Base-by-base conservation (phyloP, 2,888 invertebrate species). In the Andrena fulva region DNA sequence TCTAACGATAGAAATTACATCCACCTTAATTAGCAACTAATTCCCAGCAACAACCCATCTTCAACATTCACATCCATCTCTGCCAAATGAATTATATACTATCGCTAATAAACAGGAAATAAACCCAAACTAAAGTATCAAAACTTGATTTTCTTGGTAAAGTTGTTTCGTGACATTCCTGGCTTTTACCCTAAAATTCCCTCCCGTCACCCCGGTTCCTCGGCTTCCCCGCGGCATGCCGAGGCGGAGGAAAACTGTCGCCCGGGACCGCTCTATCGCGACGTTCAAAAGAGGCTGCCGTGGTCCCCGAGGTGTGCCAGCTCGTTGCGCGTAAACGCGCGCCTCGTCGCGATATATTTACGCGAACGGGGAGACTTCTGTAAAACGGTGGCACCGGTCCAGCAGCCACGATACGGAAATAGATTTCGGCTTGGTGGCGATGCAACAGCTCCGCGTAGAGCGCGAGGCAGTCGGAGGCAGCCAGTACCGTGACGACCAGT, bases 351-450 rank as follows among this genome's bases (percentile, higher is more conserved):
- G 88, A 88, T 93, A 92, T 93, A 93, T 93, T 93, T 93, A 93
- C 93, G 92, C 91, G 92, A 92, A 91, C 91, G 91, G 89, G 93
- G 92, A 93, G 92, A 92, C 91, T 92, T 81, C 87, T 88, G 80
- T 89, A 86, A 91, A 91, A 90, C 88, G 89, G 91, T 92, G 93
- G 93, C 93, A 93, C 82, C 90, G 90, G 90, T 93, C 93, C 94
- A 94, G 92, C 89, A 89, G 75, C 63, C 77, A 82, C 77, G 84
- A 75, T 88, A 89, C 91, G 80, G 89, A 91, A 91, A 91, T 91
- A 91, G 91, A 91, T 79, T 85, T 87, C 89, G 89, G 82, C 85
- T 42, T 83, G 80, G 83, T 77, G 82, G 84, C 67, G 79, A 89
- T 87, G 87, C 87, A 89, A 86, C 88, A 82, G 80, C 79, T 84